These are phyloP conservation scores for Leucophenga varia DNA, from an alignment of 1,140 invertebrate genomes.

Conservation along the genomic window DNA sequence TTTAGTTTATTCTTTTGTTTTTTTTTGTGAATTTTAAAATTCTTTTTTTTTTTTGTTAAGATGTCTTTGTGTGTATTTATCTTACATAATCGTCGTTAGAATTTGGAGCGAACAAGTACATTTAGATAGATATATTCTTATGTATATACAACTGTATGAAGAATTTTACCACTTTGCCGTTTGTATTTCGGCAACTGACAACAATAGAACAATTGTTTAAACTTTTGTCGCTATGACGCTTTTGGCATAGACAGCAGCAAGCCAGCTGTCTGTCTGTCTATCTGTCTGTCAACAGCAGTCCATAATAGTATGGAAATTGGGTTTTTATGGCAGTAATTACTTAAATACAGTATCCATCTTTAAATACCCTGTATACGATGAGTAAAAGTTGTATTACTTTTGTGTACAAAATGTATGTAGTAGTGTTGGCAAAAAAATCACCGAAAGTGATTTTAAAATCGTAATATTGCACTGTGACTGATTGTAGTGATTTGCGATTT, in stretches of 20 bases:
- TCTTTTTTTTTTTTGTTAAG: slow-evolving; percentile 22
- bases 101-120: slow-evolving; percentile 7
- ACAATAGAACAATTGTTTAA: slow-evolving; percentile 54
- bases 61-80: slow-evolving; percentile 28
- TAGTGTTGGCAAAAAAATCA: too few species aligned
- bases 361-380: too few species aligned
- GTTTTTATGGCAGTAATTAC: slow-evolving; percentile 5
- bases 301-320: slow-evolving; percentile 11
- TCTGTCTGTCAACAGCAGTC: too few species aligned
- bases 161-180: too few species aligned
- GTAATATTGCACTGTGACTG: too few species aligned
- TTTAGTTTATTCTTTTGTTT: too few species aligned
- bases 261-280: too few species aligned
- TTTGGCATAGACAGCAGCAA: slow-evolving; percentile 37
- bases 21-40: slow-evolving; percentile 49
- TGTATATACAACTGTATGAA: slow-evolving; percentile 23
- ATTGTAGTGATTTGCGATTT: too few species aligned
- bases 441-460: too few species aligned
- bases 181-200: slow-evolving; percentile 35
- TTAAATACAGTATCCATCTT: too few species aligned
- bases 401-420: too few species aligned
- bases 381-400: too few species aligned
- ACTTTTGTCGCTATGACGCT: slow-evolving; percentile 29
- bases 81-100: slow-evolving; percentile 52
- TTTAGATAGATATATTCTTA: slow-evolving; percentile 18